Conservation (phyloP, 1,140 invertebrate species). For the Subanguina moxae region DNA sequence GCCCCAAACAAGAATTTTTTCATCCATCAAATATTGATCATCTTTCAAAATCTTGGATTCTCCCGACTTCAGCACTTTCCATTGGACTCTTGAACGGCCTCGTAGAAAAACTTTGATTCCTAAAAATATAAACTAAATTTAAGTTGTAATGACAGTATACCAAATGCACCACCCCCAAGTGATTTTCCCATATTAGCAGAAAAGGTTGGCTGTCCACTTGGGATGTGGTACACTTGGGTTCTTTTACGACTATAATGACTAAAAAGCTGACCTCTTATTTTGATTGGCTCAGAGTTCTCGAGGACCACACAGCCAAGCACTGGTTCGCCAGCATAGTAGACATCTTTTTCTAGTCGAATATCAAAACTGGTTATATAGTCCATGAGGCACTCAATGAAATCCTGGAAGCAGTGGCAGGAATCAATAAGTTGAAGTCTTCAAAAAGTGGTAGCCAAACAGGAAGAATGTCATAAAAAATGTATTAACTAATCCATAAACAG, state of each 20-base stretch:
- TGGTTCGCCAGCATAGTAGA: conserved; percentile 54
- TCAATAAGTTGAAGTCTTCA: too few species aligned
- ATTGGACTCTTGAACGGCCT: conserved; percentile 76
- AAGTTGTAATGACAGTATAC: background rate
- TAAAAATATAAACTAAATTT: conserved; percentile 54
- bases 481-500: too few species aligned
- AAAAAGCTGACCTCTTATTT: conserved; percentile 43
- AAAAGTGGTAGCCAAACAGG: too few species aligned
- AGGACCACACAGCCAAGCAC: conserved; percentile 49
- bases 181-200: too few species aligned
- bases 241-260: conserved; percentile 4
- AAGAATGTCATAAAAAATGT: too few species aligned
- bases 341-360: conserved; percentile 52
- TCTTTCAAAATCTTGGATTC: conserved; percentile 74
- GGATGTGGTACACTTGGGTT: conserved; percentile 3
- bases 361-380: conserved; percentile 54
- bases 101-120: conserved; percentile 72
- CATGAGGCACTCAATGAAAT: conserved; percentile 24
- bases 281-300: conserved; percentile 56
- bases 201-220: too few species aligned
- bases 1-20: conserved; percentile 73
- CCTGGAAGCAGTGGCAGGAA: background rate
- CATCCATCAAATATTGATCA: conserved; percentile 77
- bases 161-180: too few species aligned
- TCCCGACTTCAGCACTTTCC: conserved; percentile 75